Conservation (phyloP, 2,113 vertebrate genomes). For the Tapirus terrestris region DNA sequence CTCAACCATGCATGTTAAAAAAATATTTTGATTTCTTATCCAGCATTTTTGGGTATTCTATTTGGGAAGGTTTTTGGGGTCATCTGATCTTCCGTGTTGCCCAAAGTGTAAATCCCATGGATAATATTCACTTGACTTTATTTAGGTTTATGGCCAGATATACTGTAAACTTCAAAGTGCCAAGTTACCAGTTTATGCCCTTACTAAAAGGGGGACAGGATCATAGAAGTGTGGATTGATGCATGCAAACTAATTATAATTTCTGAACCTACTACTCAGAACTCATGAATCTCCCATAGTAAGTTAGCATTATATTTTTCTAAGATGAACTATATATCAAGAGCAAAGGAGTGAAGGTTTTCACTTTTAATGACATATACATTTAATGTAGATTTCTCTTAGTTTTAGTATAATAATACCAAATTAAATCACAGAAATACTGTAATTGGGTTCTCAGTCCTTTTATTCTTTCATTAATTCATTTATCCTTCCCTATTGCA, state of each 20-base stretch:
- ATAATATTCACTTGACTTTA: neutral
- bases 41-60: neutral
- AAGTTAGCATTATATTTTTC: neutral
- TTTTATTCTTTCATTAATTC: neutral
- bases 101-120: neutral
- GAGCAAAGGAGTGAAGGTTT: neutral
- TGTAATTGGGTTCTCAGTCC: neutral
- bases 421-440: slow-evolving; percentile 8
- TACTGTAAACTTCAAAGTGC: neutral
- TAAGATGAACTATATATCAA: neutral
- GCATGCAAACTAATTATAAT: neutral
- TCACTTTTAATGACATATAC: neutral
- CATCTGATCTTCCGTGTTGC: neutral
- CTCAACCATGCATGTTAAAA: neutral
- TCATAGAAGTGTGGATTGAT: neutral
- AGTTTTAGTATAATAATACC: slow-evolving; percentile 12
- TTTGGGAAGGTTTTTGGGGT: neutral
- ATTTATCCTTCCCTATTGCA: neutral
- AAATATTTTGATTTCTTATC: neutral
- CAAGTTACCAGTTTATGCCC: neutral
- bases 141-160: neutral
- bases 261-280: neutral
- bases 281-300: neutral
- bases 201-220: neutral
- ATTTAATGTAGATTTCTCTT: neutral